Base-by-base conservation (phyloP, 2,797 vertebrate genomes). In the Falco novaeseelandiae region DNA sequence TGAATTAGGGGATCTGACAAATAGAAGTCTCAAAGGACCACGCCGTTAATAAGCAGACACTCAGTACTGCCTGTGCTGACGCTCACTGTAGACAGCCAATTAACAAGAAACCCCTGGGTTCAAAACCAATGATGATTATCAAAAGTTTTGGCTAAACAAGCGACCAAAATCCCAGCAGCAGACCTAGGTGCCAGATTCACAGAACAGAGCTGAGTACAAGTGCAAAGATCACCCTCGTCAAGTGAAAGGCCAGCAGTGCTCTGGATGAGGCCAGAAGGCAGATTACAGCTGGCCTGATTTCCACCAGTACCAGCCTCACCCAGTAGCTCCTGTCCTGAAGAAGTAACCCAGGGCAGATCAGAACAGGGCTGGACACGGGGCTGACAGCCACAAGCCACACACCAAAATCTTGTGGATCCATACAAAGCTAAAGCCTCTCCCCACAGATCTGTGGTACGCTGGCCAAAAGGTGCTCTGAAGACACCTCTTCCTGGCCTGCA, bases 141-240 rank as follows among this genome's bases (percentile, higher is more conserved):
- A 9, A 1, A 22, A 42, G 61, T 10, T 48, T 12, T 2, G 21
- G 54, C 66, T 38, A 10, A 44, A 46, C 17, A 27, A 44, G 46
- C 1, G 14, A 6, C 22, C 55, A 2, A 18, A 20, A 9, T 10
- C 8, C 62, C 78, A 65, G 46, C n/a, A 46, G 70, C 40, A 26
- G 52, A 26, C 9, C 27, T 6, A 6, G 32, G 40, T 3, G 18
- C 4, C 21, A 4, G 46, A 38, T 51, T 8, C 34, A 14, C 12
- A 3, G 8, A 34, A 30, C 10, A 16, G 61, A 48, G 42, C 36
- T 0, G 3, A 25, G 36, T 0, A 19, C 12, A 8, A 12, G 42
- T 0, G 6, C 48, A 23, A 15, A 27, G 63, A 22, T 34, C 12
- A 2, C 17, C 8, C 58, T 23, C 5, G 0, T 9, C 21, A 14